A percentile compares a stretch with the other conserved stretches of the same genome.
Conservation (phyloP, 2,797 vertebrate species). For the Allenopithecus nigroviridis region DNA sequence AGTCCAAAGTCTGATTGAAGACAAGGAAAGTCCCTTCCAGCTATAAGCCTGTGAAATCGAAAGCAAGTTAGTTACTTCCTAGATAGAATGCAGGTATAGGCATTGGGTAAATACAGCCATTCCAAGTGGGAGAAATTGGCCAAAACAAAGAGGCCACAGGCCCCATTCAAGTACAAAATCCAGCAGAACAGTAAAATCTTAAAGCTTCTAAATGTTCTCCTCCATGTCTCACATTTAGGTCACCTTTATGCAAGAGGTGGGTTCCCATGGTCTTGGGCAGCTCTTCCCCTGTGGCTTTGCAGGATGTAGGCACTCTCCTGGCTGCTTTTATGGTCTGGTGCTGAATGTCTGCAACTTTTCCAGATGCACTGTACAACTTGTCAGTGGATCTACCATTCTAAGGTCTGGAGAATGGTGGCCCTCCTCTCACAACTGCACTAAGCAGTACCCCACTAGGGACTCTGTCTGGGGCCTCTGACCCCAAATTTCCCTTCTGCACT, state of each 20-base stretch:
- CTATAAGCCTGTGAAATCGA: not conserved
- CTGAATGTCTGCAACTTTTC: not conserved
- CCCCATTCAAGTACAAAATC: not conserved
- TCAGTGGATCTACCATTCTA: not conserved
- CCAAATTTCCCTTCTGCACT: not conserved
- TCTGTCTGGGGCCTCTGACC: not conserved
- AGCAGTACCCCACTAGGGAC: not conserved
- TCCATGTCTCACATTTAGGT: not conserved
- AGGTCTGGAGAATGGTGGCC: not conserved
- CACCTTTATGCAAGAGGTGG: not conserved
- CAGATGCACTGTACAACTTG: not conserved
- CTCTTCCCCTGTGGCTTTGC: not conserved
- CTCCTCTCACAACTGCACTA: not conserved
- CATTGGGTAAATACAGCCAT: not conserved
- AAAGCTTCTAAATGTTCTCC: not conserved
- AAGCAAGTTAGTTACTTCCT: not conserved
- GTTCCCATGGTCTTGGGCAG: not conserved
- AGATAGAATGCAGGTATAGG: not conserved
- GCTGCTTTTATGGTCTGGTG: not conserved
- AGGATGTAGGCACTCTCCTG: not conserved
- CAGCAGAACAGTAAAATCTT: not conserved
- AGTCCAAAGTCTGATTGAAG: not conserved
- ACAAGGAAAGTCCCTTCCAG: not conserved
- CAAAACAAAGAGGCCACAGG: not conserved
- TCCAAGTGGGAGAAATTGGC: not conserved